A percentile compares a stretch with the other conserved stretches of the same genome.
phyloP scores from a whole-genome alignment of 2,797 vertebrate species.

The Peromyscus nudipes region DNA sequence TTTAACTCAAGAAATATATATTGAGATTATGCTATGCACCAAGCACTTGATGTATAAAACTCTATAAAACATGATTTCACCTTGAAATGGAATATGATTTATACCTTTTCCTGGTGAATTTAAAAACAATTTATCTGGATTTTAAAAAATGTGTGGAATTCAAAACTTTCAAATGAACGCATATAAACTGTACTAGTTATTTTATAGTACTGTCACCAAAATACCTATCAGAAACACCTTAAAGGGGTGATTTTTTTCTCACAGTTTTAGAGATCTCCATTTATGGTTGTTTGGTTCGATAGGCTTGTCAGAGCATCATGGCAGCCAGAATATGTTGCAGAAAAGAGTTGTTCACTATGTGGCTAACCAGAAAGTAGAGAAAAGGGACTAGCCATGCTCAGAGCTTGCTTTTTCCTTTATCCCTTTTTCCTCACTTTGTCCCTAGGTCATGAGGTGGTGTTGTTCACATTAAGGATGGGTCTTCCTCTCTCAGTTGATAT shows the following conservation, averaged over 20 bases:
- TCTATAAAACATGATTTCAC: background rate
- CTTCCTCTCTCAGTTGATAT: background rate
- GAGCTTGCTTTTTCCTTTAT: background rate
- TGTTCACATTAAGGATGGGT: background rate
- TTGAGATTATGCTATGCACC: background rate
- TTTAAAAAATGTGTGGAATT: slow-evolving; percentile 12
- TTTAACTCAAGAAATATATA: slow-evolving; percentile 37
- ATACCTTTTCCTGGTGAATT: background rate
- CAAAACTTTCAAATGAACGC: slow-evolving; percentile 18
- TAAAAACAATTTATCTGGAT: slow-evolving; percentile 5
- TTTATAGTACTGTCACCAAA: background rate
- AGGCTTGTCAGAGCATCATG: background rate
- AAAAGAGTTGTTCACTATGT: background rate
- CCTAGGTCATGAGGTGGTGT: background rate
- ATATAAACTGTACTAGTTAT: background rate
- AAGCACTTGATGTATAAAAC: background rate
- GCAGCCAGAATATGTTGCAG: background rate
- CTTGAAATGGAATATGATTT: background rate
- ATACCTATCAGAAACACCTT: background rate
- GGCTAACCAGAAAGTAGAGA: background rate
- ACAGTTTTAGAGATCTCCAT: background rate
- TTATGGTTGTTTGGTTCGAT: background rate
- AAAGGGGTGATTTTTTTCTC: background rate
- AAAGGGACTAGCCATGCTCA: background rate
- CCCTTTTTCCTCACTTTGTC: background rate